phyloP scores from a whole-genome alignment of 2,888 invertebrate genomes.

The Tenthredo amoena region DNA sequence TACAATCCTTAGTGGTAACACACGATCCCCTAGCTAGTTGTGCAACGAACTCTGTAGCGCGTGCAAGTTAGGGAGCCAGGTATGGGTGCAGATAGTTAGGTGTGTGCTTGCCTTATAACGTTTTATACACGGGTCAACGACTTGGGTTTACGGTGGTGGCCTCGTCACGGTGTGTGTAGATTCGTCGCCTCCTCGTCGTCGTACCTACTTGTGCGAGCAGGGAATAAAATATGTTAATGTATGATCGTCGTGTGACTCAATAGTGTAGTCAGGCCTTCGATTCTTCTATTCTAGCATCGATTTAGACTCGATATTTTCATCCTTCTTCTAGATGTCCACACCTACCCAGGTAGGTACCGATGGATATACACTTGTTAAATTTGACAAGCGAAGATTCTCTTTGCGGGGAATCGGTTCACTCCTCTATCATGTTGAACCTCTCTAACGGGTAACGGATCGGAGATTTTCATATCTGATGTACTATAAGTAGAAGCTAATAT shows the following conservation, averaged over 20 bases:
- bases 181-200: background rate
- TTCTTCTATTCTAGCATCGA: slow-evolving; percentile 56
- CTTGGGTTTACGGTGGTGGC: slow-evolving; percentile 54
- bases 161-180: background rate
- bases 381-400: background rate
- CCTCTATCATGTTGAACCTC: background rate
- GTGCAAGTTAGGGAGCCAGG: slow-evolving; percentile 59
- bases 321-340: background rate
- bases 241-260: slow-evolving; percentile 62
- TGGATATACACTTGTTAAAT: background rate
- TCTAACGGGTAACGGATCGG: slow-evolving; percentile 35
- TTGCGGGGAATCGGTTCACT: background rate
- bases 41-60: slow-evolving; percentile 44
- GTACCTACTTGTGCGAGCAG: slow-evolving; percentile 4
- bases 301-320: slow-evolving; percentile 36
- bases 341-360: no score
- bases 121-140: slow-evolving; percentile 68
- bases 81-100: slow-evolving; percentile 55
- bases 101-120: slow-evolving; percentile 54
- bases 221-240: slow-evolving; percentile 66
- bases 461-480: slow-evolving; percentile 37
- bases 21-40: slow-evolving; percentile 17
- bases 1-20: slow-evolving; percentile 15
- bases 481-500: background rate
- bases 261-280: slow-evolving; percentile 59